Conservation (phyloP, 2,113 vertebrate species). For the Sylvietta virens region DNA sequence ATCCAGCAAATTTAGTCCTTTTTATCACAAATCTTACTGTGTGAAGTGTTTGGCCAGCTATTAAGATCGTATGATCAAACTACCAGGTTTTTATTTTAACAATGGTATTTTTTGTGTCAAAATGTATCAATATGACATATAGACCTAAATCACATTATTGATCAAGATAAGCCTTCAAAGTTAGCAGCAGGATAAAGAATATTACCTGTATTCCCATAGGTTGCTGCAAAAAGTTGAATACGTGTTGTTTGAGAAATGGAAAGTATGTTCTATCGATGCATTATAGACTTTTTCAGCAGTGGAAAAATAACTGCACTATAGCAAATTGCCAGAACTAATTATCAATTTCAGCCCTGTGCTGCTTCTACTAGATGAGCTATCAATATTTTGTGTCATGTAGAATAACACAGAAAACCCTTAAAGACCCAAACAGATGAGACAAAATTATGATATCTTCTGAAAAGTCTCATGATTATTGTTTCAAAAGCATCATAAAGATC, state of each 20-base stretch:
- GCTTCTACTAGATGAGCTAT: background rate
- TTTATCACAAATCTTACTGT: background rate
- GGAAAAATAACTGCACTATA: background rate
- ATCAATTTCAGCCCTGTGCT: rapidly evolving
- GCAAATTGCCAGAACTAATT: background rate
- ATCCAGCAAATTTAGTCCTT: background rate
- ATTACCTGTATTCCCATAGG: background rate
- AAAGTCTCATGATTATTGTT: background rate
- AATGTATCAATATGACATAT: background rate
- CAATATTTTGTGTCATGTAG: background rate
- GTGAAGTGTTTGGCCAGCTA: background rate
- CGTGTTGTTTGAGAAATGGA: rapidly evolving
- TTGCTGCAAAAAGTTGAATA: background rate
- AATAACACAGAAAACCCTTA: background rate
- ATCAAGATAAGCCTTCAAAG: background rate
- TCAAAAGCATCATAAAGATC: background rate
- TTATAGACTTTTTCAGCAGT: background rate
- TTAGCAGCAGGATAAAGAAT: background rate
- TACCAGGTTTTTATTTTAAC: background rate
- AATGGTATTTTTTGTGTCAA: background rate
- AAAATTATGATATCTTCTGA: background rate
- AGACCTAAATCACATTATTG: background rate
- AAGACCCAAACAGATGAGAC: background rate
- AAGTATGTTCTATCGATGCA: background rate
- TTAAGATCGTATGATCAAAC: background rate